A percentile compares a stretch with the other conserved stretches of the same genome.
These are phyloP conservation scores for Patella vulgata DNA, from an alignment of 1,140 invertebrate genomes.

Conservation along the genomic window DNA sequence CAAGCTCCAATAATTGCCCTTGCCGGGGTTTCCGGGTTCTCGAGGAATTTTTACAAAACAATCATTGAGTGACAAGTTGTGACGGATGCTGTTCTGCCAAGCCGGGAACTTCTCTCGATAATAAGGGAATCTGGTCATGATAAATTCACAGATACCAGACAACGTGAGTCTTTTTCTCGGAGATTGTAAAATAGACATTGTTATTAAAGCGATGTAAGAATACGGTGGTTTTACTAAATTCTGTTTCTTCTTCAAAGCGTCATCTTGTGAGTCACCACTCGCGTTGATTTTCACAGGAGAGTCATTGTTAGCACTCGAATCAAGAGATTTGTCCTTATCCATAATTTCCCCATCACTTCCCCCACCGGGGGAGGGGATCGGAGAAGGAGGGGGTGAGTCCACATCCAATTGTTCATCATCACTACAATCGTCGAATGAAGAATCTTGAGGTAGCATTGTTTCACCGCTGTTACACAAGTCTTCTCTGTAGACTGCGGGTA, in stretches of 20 bases:
- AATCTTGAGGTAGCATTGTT: neutral
- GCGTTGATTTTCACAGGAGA: neutral
- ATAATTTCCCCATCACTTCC: neutral
- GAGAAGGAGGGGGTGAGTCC: constrained; percentile 24
- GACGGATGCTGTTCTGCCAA: constrained; percentile 88
- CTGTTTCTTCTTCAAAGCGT: constrained; percentile 32
- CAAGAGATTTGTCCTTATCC: neutral
- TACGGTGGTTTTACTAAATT: constrained; percentile 90
- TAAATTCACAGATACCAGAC: constrained; percentile 98
- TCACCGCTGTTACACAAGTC: neutral
- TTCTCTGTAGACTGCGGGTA: neutral
- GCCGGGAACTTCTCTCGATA: constrained; percentile 67
- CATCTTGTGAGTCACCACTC: neutral
- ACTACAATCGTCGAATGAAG: constrained; percentile 10
- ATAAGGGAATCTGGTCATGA: constrained; percentile 93
- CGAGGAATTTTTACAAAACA: constrained; percentile 99
- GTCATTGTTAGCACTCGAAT: neutral
- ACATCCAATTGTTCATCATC: constrained; percentile 26
- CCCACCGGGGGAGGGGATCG: constrained; percentile 5
- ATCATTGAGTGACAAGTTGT: constrained; percentile 97
- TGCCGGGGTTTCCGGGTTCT: constrained; percentile 94
- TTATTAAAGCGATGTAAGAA: constrained; percentile 97
- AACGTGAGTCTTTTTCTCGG: constrained; percentile 95
- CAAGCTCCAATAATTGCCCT: constrained; percentile 99
- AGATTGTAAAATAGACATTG: constrained; percentile 98